A percentile compares a stretch with the other conserved stretches of the same genome.
These are phyloP conservation scores for Drosophila macrospina DNA, from an alignment of 2,888 invertebrate species.

Conservation along the genomic window DNA sequence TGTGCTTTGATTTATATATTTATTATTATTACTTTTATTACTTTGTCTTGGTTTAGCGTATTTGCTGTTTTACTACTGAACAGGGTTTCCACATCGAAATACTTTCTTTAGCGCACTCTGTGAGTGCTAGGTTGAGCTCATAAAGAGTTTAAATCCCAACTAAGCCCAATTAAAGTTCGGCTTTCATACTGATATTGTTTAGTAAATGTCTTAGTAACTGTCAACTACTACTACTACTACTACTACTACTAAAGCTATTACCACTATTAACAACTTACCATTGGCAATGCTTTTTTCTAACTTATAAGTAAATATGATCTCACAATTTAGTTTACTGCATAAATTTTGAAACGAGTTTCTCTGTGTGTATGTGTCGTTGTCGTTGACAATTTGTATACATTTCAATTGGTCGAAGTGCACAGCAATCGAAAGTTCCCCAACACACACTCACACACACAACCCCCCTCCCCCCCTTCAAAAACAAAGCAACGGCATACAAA, in stretches of 20 bases:
- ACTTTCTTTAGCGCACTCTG: conserved; percentile 9
- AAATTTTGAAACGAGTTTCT: conserved; percentile 48
- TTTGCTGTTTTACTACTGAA: conserved; percentile 5
- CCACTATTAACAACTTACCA: conserved; percentile 24
- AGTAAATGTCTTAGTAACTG: conserved; percentile 33
- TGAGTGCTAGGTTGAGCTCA: conserved; percentile 34
- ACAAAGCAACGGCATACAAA: conserved; percentile 21
- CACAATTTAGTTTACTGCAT: conserved; percentile 55
- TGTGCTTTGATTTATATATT: conserved; percentile 15
- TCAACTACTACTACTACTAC: conserved; percentile 32
- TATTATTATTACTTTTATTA: too few species aligned
- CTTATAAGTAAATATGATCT: conserved; percentile 34
- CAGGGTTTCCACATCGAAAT: conserved; percentile 11
- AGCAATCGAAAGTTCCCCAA: conserved; percentile 12
- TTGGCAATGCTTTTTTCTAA: conserved; percentile 56
- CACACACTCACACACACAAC: too few species aligned
- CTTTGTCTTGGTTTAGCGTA: neutral
- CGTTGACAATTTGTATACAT: conserved; percentile 47
- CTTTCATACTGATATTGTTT: conserved; percentile 23
- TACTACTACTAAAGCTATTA: conserved; percentile 10
- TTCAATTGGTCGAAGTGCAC: conserved; percentile 54
- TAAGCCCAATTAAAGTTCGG: conserved; percentile 14
- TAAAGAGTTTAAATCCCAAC: conserved; percentile 1
- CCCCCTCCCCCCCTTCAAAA: neutral
- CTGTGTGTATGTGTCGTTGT: conserved; percentile 58